Evolutionary conservation across 1,140 invertebrate genomes (phyloP), one percentile per base, ranked within the genome.

Genomic region (Gonatopus flavifemur): DNA sequence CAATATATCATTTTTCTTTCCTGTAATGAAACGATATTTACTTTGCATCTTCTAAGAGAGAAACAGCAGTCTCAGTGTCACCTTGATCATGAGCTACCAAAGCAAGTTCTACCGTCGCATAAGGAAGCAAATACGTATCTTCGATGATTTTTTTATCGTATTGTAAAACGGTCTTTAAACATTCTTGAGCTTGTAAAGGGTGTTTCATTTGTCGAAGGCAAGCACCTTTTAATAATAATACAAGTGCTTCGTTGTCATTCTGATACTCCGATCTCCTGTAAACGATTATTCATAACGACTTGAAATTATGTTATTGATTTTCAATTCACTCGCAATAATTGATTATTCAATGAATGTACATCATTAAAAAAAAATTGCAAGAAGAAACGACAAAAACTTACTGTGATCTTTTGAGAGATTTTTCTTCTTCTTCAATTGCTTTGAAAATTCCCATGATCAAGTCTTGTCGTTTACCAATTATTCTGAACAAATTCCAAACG

Each of bases 401-500:
- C 69, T 64, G 41, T 6, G 38, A 40, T 20, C 42, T 59, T 21
- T 77, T 75, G 3, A 82, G 58, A 6, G 62, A 38, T 1, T 66
- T 70, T 16, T 87, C 74, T 21, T 83, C 82, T 5, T 79, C 79
- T 57, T 94, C 90, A 35, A 95, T 86, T 16, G 83, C 70, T 66
- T 84, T 84, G 28, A 88, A 83, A 46, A 96, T 80, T n/a, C 80
- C 81, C 61, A 90, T 81, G 22, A 89, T 81, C 9, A 88, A 70
- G 19, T 83, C 76, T 47, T 79, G 81, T 45, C 88, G 84, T 56
- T 87, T 89, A 18, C 87, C 87, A 32, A 97, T 77, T 25, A 95
- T 84, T 57, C 87, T 87, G 71, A 97, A 95, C 56, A 93, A 84
- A 80, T 98, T 98, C 94, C 94, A 98, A 1, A 97, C 80, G 66